Evolutionary conservation across 2,113 vertebrate genomes (phyloP).

Genomic region (Triplophysa tibetana): DNA sequence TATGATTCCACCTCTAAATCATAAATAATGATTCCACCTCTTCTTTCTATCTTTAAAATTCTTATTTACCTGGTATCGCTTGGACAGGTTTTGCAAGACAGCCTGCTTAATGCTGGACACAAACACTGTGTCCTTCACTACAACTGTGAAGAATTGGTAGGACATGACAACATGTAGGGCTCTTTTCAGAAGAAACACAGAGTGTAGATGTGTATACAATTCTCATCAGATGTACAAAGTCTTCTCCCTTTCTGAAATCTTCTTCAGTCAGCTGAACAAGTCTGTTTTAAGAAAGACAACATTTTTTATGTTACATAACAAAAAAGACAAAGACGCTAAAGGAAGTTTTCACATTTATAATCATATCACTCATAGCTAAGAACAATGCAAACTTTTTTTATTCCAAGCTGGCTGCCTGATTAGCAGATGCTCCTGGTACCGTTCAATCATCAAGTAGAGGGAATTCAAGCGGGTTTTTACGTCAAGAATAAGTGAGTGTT

Average conservation of each 20-base stretch:
- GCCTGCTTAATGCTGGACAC: too few relatives aligned
- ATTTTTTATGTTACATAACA: neutral
- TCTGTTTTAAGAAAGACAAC: neutral
- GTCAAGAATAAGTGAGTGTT: conserved; percentile 3
- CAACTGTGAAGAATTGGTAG: neutral
- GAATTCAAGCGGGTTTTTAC: neutral
- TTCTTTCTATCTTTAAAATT: too few relatives aligned
- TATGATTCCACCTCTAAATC: too few relatives aligned
- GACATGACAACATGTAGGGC: neutral
- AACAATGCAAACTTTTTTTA: neutral
- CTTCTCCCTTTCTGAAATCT: conserved; percentile 10
- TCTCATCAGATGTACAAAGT: neutral
- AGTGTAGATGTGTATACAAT: neutral
- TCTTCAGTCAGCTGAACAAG: neutral
- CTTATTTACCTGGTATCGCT: too few relatives aligned
- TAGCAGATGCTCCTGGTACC: too few relatives aligned
- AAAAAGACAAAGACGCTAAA: neutral
- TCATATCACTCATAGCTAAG: neutral
- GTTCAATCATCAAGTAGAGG: conserved; percentile 17
- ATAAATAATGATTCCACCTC: too few relatives aligned
- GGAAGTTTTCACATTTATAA: neutral
- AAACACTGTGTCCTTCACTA: too few relatives aligned
- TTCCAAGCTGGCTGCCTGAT: too few relatives aligned
- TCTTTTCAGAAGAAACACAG: neutral
- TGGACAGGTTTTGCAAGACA: too few relatives aligned